Base-by-base conservation (phyloP, 1,140 invertebrate species). In the Bursaphelenchus mucronatus region DNA sequence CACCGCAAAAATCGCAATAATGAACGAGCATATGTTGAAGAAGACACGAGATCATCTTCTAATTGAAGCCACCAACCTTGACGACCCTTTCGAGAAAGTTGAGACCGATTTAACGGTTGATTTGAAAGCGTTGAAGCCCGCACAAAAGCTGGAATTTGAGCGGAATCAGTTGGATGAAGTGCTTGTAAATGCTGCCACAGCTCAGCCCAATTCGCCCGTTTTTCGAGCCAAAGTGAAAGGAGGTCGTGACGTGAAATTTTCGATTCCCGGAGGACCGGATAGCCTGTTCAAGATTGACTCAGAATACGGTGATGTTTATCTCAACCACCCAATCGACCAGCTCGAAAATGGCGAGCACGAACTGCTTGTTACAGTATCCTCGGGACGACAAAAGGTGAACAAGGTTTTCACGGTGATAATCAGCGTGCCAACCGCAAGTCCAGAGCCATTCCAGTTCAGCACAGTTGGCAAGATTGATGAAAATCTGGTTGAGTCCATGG, bases 51-150 rank as follows among this genome's bases (percentile, higher is more conserved):
- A 63, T 21, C 21, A n/a, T 7, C 49, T 65, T 8, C 13, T 65
- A 8, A 15, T 65, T 13, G 64, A 65, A 40, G 50, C 44, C 30
- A 17, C 63, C n/a, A 64, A 65, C 45, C 19, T 66, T 17, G 63
- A 65, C 63, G 63, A 65, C 30, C 63, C 63, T 6, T 66, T 66
- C 40, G 63, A 65, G 39, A 19, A 15, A 17, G 15, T 66, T 3
- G 62, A 51, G n/a, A n/a, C 63, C 19, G 66, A 65, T 40, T 39
- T 65, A 13, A 67, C 15, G 41, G 46, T 65, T 3, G 43, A 67
- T 30, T 67, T 65, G 15, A 44, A 51, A 61, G 17, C 10, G n/a
- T 66, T 67, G 63, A 63, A 66, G 30, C 64, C 58, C 2, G 61
- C 65, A 44, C 15, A 66, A 61, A 41, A 43, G 13, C 19, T 64